Percentiles rank a stretch among this genome's conserved stretches.
These are phyloP conservation scores for Torymus texanus DNA, from an alignment of 2,888 invertebrate genomes.

Conservation along the genomic window DNA sequence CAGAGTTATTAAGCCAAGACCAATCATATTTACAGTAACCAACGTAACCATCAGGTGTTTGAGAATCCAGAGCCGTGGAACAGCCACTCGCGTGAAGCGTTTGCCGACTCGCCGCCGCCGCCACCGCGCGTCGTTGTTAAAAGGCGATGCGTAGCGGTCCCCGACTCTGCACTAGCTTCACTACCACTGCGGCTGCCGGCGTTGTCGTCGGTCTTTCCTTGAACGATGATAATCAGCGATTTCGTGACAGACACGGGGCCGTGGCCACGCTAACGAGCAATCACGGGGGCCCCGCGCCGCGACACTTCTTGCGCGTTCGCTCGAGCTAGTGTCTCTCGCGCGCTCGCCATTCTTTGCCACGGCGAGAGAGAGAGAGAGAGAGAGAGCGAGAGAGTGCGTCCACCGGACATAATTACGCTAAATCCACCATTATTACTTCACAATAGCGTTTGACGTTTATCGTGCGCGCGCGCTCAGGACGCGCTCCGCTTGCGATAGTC, in stretches of 20 bases:
- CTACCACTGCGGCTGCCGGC: constrained; percentile 55
- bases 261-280: constrained; percentile 75
- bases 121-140: not conserved
- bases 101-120: too few relatives aligned
- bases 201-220: constrained; percentile 70
- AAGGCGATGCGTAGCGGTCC: constrained; percentile 58
- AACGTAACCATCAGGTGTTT: too few relatives aligned
- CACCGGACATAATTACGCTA: constrained; percentile 67
- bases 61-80: too few relatives aligned
- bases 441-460: constrained; percentile 65
- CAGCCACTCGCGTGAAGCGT: too few relatives aligned
- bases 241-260: constrained; percentile 76
- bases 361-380: not conserved
- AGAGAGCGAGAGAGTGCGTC: not conserved
- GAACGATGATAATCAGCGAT: constrained; percentile 76
- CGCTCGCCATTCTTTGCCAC: constrained; percentile 25
- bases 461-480: constrained; percentile 57
- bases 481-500: constrained; percentile 46
- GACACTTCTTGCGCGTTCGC: constrained; percentile 50
- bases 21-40: too few relatives aligned
- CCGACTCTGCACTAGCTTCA: not conserved
- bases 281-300: constrained; percentile 62
- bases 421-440: constrained; percentile 64
- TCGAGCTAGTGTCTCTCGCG: constrained; percentile 19
- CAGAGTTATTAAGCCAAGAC: too few relatives aligned